Evolutionary conservation across 2,888 invertebrate species (phyloP).

Genomic region (Spisula solida): DNA sequence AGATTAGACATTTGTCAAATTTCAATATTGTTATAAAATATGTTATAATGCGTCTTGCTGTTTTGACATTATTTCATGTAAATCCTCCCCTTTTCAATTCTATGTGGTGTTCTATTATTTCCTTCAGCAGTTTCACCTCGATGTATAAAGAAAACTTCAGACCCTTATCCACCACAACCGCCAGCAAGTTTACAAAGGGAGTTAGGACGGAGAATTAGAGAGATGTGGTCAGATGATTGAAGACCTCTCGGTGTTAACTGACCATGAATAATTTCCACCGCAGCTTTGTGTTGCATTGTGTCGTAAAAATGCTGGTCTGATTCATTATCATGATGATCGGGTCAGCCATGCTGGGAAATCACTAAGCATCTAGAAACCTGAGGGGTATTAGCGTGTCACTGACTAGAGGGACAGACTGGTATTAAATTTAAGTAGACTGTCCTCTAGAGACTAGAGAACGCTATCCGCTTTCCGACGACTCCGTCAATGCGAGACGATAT

Average conservation of each 20-base stretch:
- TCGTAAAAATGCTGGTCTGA: constrained; percentile 32
- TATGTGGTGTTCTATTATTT: neutral
- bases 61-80: too few relatives aligned
- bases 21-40: too few relatives aligned
- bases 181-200: neutral
- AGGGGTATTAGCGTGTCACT: constrained; percentile 33
- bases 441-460: neutral
- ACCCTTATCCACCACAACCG: neutral
- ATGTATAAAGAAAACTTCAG: neutral
- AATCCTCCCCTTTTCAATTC: too few relatives aligned
- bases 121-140: neutral
- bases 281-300: constrained; percentile 11
- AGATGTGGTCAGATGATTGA: neutral
- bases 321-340: constrained; percentile 36
- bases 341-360: constrained; percentile 45
- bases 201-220: neutral
- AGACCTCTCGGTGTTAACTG: constrained; percentile 5
- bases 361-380: constrained; percentile 34
- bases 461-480: neutral
- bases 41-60: too few relatives aligned
- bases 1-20: too few relatives aligned
- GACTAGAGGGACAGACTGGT: neutral
- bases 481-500: neutral
- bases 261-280: constrained; percentile 18
- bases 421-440: neutral